Evolutionary conservation across 1,140 invertebrate species (phyloP), one percentile per base, ranked within the genome.

Genomic region (Oryctes rhinoceros): DNA sequence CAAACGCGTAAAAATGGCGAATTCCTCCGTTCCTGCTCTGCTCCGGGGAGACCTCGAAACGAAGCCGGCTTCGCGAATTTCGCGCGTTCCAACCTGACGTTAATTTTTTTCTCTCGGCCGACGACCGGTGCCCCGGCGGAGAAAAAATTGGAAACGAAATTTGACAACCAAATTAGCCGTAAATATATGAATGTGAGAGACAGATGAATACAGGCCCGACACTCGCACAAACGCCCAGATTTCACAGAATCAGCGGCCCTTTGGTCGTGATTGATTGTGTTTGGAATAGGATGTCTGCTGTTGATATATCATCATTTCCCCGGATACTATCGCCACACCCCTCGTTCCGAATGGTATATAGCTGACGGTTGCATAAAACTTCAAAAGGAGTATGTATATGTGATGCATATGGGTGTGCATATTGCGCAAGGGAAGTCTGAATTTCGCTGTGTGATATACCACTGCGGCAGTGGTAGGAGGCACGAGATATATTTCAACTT

Each of bases 71-170:
- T 18, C 15, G 18, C 18, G 53, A 59, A 59, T n/a, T n/a, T 18
- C 53, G 53, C 39, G 39, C 39, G 18, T 59, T n/a, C 11, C 53
- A 18, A 18, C 53, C 15, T 59, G 53, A 59, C 53, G 53, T 59
- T 59, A 18, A 59, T 59, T 59, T 59, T 59, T 59, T 6, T 13
- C 49, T 1, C 4, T 10, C n/a, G 49, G 11, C 49, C 49, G 49
- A 53, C 53, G 53, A 15, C 15, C 53, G 15, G 15, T 6, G 15
- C 53, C 15, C 53, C 53, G 5, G 13, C 53, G 13, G 53, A 59
- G 49, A 59, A 74, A 39, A 74, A 74, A 74, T 74, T 74, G 67
- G 67, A 74, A 74, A 74, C 37, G 67, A 74, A 74, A 39, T 74
- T 74, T 74, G 67, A 74, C 67, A 74, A 24, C 15, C 24, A 74